Evolutionary conservation across 2,113 vertebrate species (phyloP), one percentile per base, ranked within the genome.

Genomic region (Sigmodon hispidus): DNA sequence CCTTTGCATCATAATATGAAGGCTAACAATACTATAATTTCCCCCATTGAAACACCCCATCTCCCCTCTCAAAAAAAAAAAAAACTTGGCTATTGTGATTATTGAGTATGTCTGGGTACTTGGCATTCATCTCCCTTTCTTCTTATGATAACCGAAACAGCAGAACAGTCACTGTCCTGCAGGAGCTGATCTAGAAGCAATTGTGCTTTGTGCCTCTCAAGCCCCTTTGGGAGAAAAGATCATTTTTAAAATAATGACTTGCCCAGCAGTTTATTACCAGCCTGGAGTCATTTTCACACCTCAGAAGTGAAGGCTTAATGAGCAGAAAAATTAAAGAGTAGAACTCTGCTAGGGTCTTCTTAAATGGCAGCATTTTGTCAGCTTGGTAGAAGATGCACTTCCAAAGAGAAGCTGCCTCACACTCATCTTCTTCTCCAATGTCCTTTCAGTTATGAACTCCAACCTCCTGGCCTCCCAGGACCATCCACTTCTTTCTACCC

Each of bases 271-370:
- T 97, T 97, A 97, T 97, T 97, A 97, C 96, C 94, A 95, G 94
- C 94, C 96, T 70, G 84, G 91, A 97, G 97, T 95, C 95, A 96
- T 98, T 98, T 98, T 96, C 97, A 98, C 96, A 97, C 96, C 96
- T 97, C 96, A 97, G 95, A 98, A 97, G 91, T 96, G 95, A 97
- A 96, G 95, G 88, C 95, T 98, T 98, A 98, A 98, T 98, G 96
- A 98, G 95, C 95, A 98, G 93, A 95, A 92, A 97, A 98, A 98
- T 97, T 98, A 98, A 98, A 94, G 97, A 97, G 86, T 97, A 95
- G 96, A 97, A 97, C 87, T 97, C 94, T 52, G 93, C 87, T 73
- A 45, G 72, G 92, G 89, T 96, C 96, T 97, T 96, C 94, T 90
- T 95, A 94, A 97, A 96, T 94, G 84, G 96, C 79, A 96, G 96